Conservation (phyloP, 2,888 invertebrate genomes). For the Heteromurus nitidus region DNA sequence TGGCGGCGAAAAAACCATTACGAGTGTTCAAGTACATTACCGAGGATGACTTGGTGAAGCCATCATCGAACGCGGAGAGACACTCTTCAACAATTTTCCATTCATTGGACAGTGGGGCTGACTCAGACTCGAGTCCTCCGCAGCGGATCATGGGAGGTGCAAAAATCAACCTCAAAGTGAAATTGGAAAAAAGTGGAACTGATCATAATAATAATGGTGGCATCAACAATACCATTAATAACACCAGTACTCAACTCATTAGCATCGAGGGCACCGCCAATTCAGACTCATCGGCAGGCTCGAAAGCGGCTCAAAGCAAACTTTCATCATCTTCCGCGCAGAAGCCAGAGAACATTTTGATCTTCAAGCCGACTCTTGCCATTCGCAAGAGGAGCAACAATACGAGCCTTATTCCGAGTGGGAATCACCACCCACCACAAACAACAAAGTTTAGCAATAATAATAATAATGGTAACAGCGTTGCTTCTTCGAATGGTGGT, state of each 20-base stretch:
- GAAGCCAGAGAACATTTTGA: constrained; percentile 49
- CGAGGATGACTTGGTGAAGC: constrained; percentile 52
- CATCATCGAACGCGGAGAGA: constrained; percentile 14
- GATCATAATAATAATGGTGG: not conserved
- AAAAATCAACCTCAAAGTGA: constrained; percentile 50
- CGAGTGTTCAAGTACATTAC: constrained; percentile 71
- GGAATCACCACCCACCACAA: constrained; percentile 45
- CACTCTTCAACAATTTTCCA: constrained; percentile 21
- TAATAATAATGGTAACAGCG: constrained; percentile 11
- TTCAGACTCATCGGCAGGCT: not conserved
- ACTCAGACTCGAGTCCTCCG: constrained; percentile 35
- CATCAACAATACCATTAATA: not conserved
- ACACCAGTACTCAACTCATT: constrained; percentile 5
- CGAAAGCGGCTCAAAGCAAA: constrained; percentile 1
- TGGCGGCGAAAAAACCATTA: constrained; percentile 69
- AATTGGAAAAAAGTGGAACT: constrained; percentile 46
- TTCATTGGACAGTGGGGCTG: not conserved
- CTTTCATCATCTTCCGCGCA: constrained; percentile 26
- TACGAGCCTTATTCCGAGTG: constrained; percentile 52
- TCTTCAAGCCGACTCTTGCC: constrained; percentile 47
- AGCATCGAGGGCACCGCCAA: constrained; percentile 38
- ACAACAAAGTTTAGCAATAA: not conserved
- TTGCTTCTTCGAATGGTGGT: constrained; percentile 1
- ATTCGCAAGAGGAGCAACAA: constrained; percentile 47
- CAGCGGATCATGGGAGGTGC: constrained; percentile 47